A percentile compares a stretch with the other conserved stretches of the same genome.
phyloP scores from a whole-genome alignment of 1,140 invertebrate species.

The Drosophila bocki region DNA sequence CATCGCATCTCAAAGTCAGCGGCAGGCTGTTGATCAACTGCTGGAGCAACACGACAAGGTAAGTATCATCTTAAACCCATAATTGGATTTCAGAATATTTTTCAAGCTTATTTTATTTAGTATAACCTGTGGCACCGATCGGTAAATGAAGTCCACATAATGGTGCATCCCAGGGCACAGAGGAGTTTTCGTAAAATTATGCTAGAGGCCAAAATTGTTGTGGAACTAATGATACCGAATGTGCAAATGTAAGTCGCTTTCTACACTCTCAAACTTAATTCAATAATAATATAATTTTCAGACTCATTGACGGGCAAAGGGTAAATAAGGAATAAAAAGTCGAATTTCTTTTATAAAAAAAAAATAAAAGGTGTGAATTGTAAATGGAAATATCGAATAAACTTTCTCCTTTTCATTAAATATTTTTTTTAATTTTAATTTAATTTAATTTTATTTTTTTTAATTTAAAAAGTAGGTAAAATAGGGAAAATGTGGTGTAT shows the following conservation, averaged over 20 bases:
- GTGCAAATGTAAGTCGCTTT: conserved; percentile 51
- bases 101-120: conserved; percentile 1
- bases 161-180: conserved; percentile 37
- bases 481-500: not conserved
- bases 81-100: no score
- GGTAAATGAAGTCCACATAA: conserved; percentile 28
- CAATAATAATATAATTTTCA: not conserved
- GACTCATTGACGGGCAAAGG: conserved; percentile 16
- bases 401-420: no score
- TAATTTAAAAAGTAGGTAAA: not conserved
- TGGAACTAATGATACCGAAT: conserved; percentile 47
- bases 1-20: conserved; percentile 8
- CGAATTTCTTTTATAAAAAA: not conserved
- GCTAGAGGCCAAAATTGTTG: conserved; percentile 3
- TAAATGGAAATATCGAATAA: not conserved
- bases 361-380: not conserved
- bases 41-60: conserved; percentile 34
- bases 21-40: conserved; percentile 22
- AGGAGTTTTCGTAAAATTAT: conserved; percentile 15
- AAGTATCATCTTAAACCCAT: not conserved
- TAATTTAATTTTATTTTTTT: no score
- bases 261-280: not conserved
- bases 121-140: conserved; percentile 51
- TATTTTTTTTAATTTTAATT: not conserved
- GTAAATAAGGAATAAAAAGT: not conserved